A percentile compares a stretch with the other conserved stretches of the same genome.
Conservation (phyloP, 2,888 invertebrate species). For the Monochamus alternatus region DNA sequence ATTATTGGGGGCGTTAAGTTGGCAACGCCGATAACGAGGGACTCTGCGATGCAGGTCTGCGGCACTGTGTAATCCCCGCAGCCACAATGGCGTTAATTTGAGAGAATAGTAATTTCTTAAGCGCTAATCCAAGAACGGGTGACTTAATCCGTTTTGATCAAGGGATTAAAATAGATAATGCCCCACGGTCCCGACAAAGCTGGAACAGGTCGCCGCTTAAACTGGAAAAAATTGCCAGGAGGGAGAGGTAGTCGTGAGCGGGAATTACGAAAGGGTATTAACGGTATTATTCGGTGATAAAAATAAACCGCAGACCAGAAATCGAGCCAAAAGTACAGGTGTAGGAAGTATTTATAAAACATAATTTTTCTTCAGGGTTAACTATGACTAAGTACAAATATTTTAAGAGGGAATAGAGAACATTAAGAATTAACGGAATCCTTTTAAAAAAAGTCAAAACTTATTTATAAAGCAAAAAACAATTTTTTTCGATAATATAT, state of each 20-base stretch:
- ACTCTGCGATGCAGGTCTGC: conserved; percentile 3
- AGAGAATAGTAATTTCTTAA: conserved; percentile 39
- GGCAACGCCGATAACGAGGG: conserved; percentile 6
- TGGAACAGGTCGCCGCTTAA: conserved; percentile 20
- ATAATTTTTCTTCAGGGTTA: too few species aligned
- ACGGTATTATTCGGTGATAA: too few species aligned
- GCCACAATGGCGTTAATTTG: conserved; percentile 31
- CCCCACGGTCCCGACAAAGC: background rate
- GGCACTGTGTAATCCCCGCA: conserved; percentile 22
- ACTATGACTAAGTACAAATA: too few species aligned
- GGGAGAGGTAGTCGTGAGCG: background rate
- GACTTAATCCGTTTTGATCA: conserved; percentile 32
- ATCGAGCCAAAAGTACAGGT: too few species aligned
- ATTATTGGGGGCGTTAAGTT: conserved; percentile 33
- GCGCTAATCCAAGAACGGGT: conserved; percentile 35
- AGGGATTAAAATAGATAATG: conserved; percentile 30
- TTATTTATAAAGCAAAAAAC: too few species aligned
- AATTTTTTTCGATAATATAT: too few species aligned
- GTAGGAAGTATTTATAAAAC: too few species aligned
- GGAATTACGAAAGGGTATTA: background rate
- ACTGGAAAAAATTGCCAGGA: conserved; percentile 3
- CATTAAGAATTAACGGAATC: too few species aligned
- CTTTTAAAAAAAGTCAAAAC: too few species aligned
- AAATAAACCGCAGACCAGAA: too few species aligned
- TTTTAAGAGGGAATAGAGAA: too few species aligned